phyloP scores from a whole-genome alignment of 2,888 invertebrate species.

The Noctua janthe region DNA sequence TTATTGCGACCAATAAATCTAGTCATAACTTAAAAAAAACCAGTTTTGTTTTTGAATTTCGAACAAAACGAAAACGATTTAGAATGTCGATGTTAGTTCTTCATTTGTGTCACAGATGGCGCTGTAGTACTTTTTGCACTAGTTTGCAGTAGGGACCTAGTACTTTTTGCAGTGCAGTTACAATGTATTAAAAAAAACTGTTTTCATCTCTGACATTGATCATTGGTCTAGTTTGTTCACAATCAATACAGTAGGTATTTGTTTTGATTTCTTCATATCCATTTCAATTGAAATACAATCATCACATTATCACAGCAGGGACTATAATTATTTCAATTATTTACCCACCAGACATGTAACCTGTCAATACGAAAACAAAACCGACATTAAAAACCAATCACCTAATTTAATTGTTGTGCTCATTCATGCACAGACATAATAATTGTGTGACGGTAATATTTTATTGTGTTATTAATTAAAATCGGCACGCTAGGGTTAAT shows the following conservation, averaged over 20 bases:
- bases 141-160: too few relatives aligned
- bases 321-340: background rate
- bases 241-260: background rate
- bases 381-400: conserved; percentile 16
- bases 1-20: background rate
- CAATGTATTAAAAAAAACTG: background rate
- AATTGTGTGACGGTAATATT: conserved; percentile 52
- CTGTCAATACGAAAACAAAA: conserved; percentile 15
- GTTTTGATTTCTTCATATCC: background rate
- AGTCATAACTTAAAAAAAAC: background rate
- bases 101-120: background rate
- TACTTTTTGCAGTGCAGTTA: background rate
- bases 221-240: background rate
- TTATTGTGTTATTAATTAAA: conserved; percentile 66
- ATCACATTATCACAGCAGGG: background rate
- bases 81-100: background rate
- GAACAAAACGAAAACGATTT: background rate
- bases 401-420: conserved; percentile 34
- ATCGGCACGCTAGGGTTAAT: conserved; percentile 53
- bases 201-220: background rate
- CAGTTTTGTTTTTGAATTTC: background rate
- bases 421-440: conserved; percentile 40
- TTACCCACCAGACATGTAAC: background rate
- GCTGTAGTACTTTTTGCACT: background rate
- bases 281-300: background rate